Evolutionary conservation across 2,888 invertebrate genomes (phyloP).

Genomic region (Caenorhabditis virilis): DNA sequence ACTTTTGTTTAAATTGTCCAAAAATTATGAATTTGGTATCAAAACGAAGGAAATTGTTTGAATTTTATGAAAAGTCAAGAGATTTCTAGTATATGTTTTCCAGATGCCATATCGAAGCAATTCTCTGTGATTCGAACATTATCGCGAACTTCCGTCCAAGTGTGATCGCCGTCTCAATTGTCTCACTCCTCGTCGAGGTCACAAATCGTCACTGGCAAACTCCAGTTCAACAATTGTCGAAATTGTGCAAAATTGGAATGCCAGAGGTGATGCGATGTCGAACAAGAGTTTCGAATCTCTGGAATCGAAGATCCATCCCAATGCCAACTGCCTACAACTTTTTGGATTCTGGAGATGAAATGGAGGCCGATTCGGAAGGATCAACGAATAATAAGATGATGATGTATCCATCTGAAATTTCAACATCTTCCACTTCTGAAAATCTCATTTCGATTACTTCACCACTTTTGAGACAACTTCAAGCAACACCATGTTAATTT

Average conservation of each 20-base stretch:
- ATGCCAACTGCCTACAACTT: constrained; percentile 43
- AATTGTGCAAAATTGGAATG: constrained; percentile 39
- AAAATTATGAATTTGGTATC: no score
- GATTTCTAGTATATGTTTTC: constrained; percentile 2
- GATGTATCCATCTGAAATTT: constrained; percentile 7
- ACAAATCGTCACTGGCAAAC: constrained; percentile 44
- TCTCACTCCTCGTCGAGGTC: constrained; percentile 42
- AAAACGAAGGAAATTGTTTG: no score
- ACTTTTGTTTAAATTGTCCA: no score
- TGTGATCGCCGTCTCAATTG: constrained; percentile 39
- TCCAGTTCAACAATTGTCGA: constrained; percentile 27
- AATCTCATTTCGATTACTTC: constrained; percentile 31
- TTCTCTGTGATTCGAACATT: constrained; percentile 39
- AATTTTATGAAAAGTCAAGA: no score
- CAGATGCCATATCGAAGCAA: constrained; percentile 42
- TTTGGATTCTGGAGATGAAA: constrained; percentile 17
- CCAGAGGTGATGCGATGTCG: constrained; percentile 42
- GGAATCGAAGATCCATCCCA: constrained; percentile 41
- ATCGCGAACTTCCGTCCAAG: constrained; percentile 39
- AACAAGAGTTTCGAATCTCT: constrained; percentile 29
- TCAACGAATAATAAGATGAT: neutral
- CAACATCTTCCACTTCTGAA: constrained; percentile 25
- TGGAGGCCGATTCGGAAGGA: neutral
- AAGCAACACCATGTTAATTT: constrained; percentile 47
- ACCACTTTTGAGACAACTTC: constrained; percentile 36